Base-by-base conservation (phyloP, 2,797 vertebrate genomes). In the Saxicola maurus region DNA sequence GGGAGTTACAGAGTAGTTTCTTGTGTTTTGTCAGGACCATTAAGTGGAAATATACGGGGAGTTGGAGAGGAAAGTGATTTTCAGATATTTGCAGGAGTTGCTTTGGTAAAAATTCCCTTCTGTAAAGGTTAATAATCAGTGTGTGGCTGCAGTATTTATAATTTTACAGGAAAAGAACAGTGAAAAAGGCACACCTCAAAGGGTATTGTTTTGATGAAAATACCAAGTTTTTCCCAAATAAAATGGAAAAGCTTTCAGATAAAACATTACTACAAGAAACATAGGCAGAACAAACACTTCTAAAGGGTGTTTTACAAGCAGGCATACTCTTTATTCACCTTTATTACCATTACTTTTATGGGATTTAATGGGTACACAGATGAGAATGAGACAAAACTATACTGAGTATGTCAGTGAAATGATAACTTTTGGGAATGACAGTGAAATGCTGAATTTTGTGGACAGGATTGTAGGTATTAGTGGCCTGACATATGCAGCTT, bases 351-450 rank as follows among this genome's bases (percentile, higher is more conserved):
- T 55, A 21, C 5, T 16, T 7, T 46, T 40, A 3, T 0, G 17
- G 60, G 42, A 72, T 15, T 35, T 72, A 42, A 11, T 35, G 43
- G 2, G 5, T 52, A n/a, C 17, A 38, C 11, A 40, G 68, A 21
- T 55, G 28, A 38, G 30, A 76, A 33, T 9, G 9, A 35, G 13
- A 10, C n/a, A 61, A 21, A 77, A 40, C 33, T 56, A 4, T 69
- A 9, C 11, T 31, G 7, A 5, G 1, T 3, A 4, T 28, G 13
- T 45, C 20, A 46, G 20, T 40, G 20, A 67, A 56, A 59, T 67
- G 5, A 14, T 2, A 2, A 6, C 25, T n/a, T 61, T 10, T 25
- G 31, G 9, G 28, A 9, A 38, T 51, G 13, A 28, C 3, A 3
- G 13, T 57, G 16, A 67, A 51, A 49, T 59, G 21, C 33, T 0